Evolutionary conservation across 2,888 invertebrate species (phyloP), one percentile per base, ranked within the genome.

Genomic region (Protula sp.): DNA sequence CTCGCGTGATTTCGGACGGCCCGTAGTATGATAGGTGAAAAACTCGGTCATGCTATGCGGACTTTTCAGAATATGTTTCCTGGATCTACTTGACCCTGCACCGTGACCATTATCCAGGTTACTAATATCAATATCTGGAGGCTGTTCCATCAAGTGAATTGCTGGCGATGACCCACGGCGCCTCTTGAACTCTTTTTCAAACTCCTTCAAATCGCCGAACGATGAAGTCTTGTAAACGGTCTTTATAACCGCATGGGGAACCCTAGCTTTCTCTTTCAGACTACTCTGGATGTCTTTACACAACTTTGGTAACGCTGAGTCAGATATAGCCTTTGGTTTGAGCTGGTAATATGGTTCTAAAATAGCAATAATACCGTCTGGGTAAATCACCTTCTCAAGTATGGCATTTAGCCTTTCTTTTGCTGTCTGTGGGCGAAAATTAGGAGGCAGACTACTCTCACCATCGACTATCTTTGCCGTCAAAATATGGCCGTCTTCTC

Each of bases 401-500:
- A 68, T 30, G n/a, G 30, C 38, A 22, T 59, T 57, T 1, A 55
- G 45, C n/a, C 68, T 54, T 26, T 58, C 58, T 9, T 59, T 30
- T 2, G 38, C 27, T 1, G 58, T 31, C 19, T 54, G 27, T 14
- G 62, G 65, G 22, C 31, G 38, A 27, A 29, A 56, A 38, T 27
- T 47, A 31, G 24, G 27, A 24, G 55, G 28, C 47, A 31, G 24
- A 30, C 30, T 55, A 24, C 54, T 57, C 38, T 52, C 54, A 30
- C 19, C 26, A 19, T 56, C 52, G 2, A 54, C 51, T n/a, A 68
- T 57, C 54, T 65, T 67, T 62, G 64, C 61, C 28, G 61, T 62
- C 19, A 68, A 58, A 58, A 68, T 45, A 24, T 65, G 66, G 9
- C 68, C 68, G 47, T 68, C 68, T 55, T 66, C 66, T 9, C 67